Conservation (phyloP, 2,888 invertebrate genomes). For the Imbricaverruca yamaguchii region DNA sequence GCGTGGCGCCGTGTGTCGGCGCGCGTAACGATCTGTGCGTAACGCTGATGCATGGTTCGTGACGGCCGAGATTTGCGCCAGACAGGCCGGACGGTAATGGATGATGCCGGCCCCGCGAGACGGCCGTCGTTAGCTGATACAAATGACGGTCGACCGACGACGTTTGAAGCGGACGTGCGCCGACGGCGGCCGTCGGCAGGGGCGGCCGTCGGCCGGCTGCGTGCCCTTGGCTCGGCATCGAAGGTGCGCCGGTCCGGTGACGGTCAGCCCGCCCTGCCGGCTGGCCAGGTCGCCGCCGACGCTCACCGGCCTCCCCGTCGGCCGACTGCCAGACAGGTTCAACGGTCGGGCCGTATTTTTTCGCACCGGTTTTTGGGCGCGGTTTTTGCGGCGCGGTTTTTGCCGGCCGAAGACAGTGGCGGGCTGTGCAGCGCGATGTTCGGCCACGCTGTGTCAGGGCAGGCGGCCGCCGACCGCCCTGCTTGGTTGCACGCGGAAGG, state of each 20-base stretch:
- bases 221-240: no score
- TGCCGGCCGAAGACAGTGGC: not conserved
- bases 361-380: not conserved
- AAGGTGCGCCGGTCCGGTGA: not conserved
- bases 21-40: not conserved
- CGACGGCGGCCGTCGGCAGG: not conserved
- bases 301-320: not conserved
- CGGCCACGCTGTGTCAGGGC: not conserved
- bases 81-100: not conserved
- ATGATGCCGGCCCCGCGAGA: not conserved
- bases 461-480: not conserved
- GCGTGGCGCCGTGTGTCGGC: not conserved
- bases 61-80: not conserved
- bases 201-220: no score
- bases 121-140: conserved; percentile 12
- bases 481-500: not conserved
- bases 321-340: not conserved
- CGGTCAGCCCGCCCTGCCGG: not conserved
- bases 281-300: no score
- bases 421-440: not conserved
- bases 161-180: not conserved
- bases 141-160: not conserved
- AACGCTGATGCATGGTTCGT: conserved; percentile 13
- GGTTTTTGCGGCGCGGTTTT: conserved; percentile 12
- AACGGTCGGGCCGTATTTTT: conserved; percentile 15